Evolutionary conservation across 35 echinoderm and acorn worm genomes (phyloP).

Genomic region (Stichopus chloronotus): DNA sequence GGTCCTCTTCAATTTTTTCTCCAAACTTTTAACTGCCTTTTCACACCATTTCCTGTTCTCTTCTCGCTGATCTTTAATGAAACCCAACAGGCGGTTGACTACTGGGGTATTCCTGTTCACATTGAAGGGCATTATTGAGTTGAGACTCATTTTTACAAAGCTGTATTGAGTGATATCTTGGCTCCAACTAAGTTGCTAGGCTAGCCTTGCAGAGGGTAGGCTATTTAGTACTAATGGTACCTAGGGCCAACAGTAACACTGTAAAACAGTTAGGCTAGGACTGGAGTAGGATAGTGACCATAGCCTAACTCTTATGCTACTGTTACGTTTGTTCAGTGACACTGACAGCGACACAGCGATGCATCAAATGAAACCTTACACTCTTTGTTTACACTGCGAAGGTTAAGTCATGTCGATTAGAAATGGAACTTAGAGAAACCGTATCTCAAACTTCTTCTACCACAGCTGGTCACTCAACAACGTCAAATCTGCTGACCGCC

Average conservation of each 20-base stretch:
- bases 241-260: no score
- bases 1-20: constrained; percentile 56
- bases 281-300: neutral
- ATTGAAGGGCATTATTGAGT: constrained; percentile 13
- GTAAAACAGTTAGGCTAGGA: no score
- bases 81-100: constrained; percentile 59
- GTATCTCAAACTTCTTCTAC: neutral
- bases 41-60: constrained; percentile 56
- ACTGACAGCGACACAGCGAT: neutral
- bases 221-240: no score
- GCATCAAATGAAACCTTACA: neutral
- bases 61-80: constrained; percentile 44
- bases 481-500: neutral
- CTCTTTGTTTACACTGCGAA: neutral
- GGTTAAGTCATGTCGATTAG: neutral
- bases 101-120: constrained; percentile 40
- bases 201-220: no score
- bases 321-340: neutral
- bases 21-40: constrained; percentile 61
- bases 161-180: neutral
- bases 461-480: neutral
- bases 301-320: neutral
- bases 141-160: neutral
- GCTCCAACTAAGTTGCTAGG: no score
- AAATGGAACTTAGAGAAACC: neutral